A percentile compares a stretch with the other conserved stretches of the same genome.
phyloP scores from a whole-genome alignment of 2,113 vertebrate genomes.

The Engystomops pustulosus region DNA sequence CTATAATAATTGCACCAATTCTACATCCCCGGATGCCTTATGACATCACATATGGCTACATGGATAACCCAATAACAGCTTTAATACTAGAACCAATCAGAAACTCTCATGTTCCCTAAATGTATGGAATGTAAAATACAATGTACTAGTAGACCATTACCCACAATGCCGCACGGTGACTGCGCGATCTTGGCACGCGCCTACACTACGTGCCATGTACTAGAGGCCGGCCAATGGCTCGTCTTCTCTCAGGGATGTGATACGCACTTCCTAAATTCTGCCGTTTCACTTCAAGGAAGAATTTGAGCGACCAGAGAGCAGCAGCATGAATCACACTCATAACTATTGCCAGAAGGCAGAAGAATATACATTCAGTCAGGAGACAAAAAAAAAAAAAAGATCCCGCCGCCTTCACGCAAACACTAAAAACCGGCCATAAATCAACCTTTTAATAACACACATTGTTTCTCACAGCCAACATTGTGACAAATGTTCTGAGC shows the following conservation, averaged over 20 bases:
- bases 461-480: constrained; percentile 51
- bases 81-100: not conserved
- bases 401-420: constrained; percentile 43
- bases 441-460: constrained; percentile 51
- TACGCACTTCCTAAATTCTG: not conserved
- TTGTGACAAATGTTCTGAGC: constrained; percentile 41
- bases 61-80: too few species aligned
- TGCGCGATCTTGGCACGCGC: too few species aligned
- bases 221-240: not conserved
- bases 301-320: not conserved
- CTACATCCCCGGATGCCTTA: too few species aligned
- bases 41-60: too few species aligned
- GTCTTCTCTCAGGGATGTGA: not conserved
- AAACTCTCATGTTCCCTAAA: not conserved
- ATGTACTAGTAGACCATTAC: not conserved
- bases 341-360: constrained; percentile 41
- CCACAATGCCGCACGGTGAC: not conserved
- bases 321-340: constrained; percentile 4
- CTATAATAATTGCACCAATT: too few species aligned
- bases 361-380: constrained; percentile 29
- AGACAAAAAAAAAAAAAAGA: constrained; percentile 30
- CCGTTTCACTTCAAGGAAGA: not conserved
- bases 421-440: constrained; percentile 53
- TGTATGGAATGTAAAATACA: too few species aligned
- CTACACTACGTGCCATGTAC: not conserved